Base-by-base conservation (phyloP, 2,113 vertebrate genomes). In the Hippolais icterina region DNA sequence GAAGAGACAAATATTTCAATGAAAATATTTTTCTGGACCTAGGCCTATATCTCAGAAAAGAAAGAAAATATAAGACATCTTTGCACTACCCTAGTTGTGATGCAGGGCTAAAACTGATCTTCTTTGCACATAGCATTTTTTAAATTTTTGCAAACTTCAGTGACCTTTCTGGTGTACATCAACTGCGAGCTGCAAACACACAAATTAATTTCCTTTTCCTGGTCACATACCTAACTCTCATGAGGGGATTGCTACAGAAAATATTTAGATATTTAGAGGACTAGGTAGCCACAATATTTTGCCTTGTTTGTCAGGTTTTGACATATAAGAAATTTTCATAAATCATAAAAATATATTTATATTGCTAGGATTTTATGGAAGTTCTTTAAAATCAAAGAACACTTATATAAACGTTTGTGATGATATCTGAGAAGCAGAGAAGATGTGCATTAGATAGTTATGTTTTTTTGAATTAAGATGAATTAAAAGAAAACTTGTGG, bases 401-500 rank as follows among this genome's bases (percentile, higher is more conserved):
- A 25, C 11, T 63, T 79, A 18, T 8, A 21, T 53, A 33, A 63
- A n/a, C 2, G 10, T 69, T 81, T 87, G 6, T 90, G n/a, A 53
- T 31, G 27, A 44, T 8, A 66, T 5, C 20, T 50, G 41, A 80
- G 39, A n/a, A 76, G 18, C 0, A 0, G 2, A 57, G 31, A 74
- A 82, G 42, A 53, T 29, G 2, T 47, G 6, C 33, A 47, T 83
- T 79, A 65, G 8, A 19, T 49, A 23, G 5, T n/a, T 79, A 56
- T 41, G 11, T 2, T 72, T 49, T 83, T 86, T 72, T 61, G 3
- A 52, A 25, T 80, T 49, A 61, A 63, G 10, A 41, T 37, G 9
- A 89, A 79, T 41, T 63, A 44, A 18, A 68, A 78, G 44, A 68
- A 82, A 75, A n/a, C 3, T 10, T 77, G 10, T 53, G 5, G 5